Evolutionary conservation across 2,888 invertebrate species (phyloP), one percentile per base, ranked within the genome.

Genomic region (Caenorhabditis sp.): DNA sequence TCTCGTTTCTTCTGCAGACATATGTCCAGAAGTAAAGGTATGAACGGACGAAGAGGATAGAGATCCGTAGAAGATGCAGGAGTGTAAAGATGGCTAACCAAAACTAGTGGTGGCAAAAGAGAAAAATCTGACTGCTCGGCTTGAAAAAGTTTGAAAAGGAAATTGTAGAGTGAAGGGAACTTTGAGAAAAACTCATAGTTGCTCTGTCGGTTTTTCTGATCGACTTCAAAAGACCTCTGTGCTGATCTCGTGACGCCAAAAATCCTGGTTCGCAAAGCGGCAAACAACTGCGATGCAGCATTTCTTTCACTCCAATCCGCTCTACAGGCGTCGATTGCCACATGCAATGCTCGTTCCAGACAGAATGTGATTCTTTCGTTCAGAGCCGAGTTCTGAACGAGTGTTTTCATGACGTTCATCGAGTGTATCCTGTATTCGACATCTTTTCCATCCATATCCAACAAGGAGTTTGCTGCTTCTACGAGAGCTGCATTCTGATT

Each of bases 351-450:
- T n/a, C 37, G 18, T 58, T 82, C 68, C 26, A 55, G 62, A 40
- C 70, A 65, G 40, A 82, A 83, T 1, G 78, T 56, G 18, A 86
- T 94, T 77, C 94, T 93, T 81, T 96, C 95, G 15, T 95, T 95
- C 50, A 98, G 93, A 84, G 95, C 94, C 2, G 95, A 94, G 92
- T 95, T 95, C 40, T 95, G 94, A 91, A 95, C 95, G 50, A 98
- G 92, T 0, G 95, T 95, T 85, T 97, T 94, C 85, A 97, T 93
- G 68, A 97, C 95, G 92, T 98, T 97, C 88, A 96, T 92, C n/a
- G 95, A 94, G 92, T 97, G 97, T 37, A 95, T 72, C 58, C 88
- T 65, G 20, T 77, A 78, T 24, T 85, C 83, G 2, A 70, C 55
- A 15, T 65, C 69, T 60, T 86, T 83, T 11, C 58, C 69, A 5